A percentile compares a stretch with the other conserved stretches of the same genome.
Conservation (phyloP, 2,113 vertebrate genomes). For the Hemiprocne comata region DNA sequence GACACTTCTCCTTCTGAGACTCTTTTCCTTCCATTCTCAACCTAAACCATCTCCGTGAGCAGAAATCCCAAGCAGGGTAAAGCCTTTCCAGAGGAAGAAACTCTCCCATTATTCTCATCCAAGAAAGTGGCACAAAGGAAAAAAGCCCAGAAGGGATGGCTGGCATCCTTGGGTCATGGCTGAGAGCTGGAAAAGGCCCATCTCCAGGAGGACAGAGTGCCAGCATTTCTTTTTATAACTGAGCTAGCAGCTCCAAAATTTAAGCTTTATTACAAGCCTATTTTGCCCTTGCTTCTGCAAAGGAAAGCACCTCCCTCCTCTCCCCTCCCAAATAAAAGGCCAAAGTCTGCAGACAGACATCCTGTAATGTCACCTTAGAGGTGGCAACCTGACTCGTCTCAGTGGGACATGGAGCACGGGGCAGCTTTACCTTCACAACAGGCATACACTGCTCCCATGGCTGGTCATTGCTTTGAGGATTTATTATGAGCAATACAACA, state of each 20-base stretch:
- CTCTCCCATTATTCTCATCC: neutral
- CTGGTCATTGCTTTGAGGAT: neutral
- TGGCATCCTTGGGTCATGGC: neutral
- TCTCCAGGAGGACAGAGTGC: conserved; percentile 27
- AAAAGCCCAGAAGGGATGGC: conserved; percentile 7
- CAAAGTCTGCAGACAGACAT: conserved; percentile 2
- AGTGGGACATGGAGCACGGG: neutral
- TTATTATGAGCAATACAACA: neutral
- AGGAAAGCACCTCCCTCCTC: conserved; percentile 17
- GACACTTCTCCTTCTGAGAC: neutral
- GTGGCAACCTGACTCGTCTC: neutral
- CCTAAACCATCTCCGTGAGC: neutral
- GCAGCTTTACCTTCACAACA: neutral
- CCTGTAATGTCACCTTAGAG: conserved; percentile 13
- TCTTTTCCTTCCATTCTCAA: neutral
- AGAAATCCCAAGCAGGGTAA: neutral
- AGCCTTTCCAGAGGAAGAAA: neutral
- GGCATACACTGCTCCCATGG: neutral
- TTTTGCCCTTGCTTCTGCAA: conserved; percentile 22
- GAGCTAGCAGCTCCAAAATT: conserved; percentile 47
- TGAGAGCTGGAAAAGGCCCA: conserved; percentile 26
- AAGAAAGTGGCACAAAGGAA: neutral
- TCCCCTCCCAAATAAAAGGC: conserved; percentile 14
- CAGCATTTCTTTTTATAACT: conserved; percentile 35
- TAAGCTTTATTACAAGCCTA: conserved; percentile 23